phyloP scores from a whole-genome alignment of 2,113 vertebrate species.

The Cheirogaleus medius region DNA sequence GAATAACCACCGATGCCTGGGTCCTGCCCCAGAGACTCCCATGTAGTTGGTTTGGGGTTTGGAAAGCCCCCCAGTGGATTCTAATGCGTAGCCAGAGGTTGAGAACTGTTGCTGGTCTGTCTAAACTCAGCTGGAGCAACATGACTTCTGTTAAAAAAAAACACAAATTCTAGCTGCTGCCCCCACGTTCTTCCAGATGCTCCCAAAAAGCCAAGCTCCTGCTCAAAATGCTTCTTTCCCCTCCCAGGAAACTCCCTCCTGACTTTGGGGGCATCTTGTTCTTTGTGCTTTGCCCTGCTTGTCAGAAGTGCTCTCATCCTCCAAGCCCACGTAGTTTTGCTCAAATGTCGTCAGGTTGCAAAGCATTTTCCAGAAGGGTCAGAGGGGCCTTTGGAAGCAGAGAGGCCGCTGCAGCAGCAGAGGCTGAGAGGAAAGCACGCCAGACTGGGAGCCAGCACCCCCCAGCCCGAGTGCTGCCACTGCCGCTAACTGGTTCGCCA shows the following conservation, averaged over 20 bases:
- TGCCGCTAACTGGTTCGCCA: neutral
- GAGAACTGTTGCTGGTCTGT: neutral
- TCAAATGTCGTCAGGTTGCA: neutral
- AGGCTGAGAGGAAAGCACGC: neutral
- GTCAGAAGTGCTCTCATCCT: neutral
- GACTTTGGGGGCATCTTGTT: neutral
- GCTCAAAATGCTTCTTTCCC: neutral
- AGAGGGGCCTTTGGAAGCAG: neutral
- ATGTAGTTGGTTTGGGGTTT: neutral
- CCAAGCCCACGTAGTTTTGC: neutral
- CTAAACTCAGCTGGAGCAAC: neutral
- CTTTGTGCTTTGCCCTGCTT: neutral
- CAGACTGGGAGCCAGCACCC: neutral
- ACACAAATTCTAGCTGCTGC: neutral
- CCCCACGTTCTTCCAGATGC: neutral
- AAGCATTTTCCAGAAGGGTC: conserved; percentile 35
- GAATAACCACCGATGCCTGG: neutral
- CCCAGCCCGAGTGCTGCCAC: neutral
- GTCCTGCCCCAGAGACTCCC: neutral
- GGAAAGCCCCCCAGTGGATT: neutral
- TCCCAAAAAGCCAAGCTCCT: neutral
- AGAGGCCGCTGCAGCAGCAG: neutral
- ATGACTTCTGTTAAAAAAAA: neutral
- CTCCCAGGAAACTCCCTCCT: neutral
- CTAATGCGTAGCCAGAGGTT: neutral